phyloP scores from a whole-genome alignment of 2,113 vertebrate species.

The Abramis brama region DNA sequence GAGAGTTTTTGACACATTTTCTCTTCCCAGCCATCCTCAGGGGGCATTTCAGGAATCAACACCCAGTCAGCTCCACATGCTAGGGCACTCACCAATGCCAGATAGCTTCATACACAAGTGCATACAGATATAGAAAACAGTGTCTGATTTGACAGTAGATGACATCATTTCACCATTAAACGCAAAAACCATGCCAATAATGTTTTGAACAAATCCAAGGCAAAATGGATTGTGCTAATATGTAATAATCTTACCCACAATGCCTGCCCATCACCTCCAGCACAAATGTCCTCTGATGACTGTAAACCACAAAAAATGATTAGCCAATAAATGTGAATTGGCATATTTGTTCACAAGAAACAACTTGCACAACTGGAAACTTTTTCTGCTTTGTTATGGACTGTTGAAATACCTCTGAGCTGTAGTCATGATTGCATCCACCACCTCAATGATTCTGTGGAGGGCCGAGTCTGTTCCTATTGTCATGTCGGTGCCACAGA shows the following conservation, averaged over 20 bases:
- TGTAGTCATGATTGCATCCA: slow-evolving; percentile 98
- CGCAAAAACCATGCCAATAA: background rate
- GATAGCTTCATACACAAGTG: slow-evolving; percentile 78
- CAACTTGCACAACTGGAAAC: background rate
- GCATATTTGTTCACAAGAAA: background rate
- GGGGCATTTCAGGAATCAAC: slow-evolving; percentile 95
- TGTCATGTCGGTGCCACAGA: slow-evolving; percentile 98
- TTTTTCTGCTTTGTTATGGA: background rate
- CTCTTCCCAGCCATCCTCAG: slow-evolving; percentile 95
- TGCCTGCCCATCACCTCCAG: slow-evolving; percentile 93
- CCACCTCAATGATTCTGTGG: slow-evolving; percentile 96
- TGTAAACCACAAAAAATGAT: slow-evolving; percentile 56
- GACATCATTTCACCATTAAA: background rate
- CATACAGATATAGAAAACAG: slow-evolving; percentile 6
- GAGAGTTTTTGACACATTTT: slow-evolving; percentile 88
- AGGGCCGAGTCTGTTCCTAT: slow-evolving; percentile 96
- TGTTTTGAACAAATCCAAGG: background rate
- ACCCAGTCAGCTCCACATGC: slow-evolving; percentile 97
- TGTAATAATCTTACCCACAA: slow-evolving; percentile 83
- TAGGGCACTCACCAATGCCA: slow-evolving; percentile 93
- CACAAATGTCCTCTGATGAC: slow-evolving; percentile 82
- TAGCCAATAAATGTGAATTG: background rate
- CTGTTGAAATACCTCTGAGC: slow-evolving; percentile 86
- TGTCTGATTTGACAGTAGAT: background rate
- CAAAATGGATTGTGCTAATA: background rate